These are phyloP conservation scores for Tragelaphus buxtoni DNA, from an alignment of 2,113 vertebrate genomes.

Conservation along the genomic window DNA sequence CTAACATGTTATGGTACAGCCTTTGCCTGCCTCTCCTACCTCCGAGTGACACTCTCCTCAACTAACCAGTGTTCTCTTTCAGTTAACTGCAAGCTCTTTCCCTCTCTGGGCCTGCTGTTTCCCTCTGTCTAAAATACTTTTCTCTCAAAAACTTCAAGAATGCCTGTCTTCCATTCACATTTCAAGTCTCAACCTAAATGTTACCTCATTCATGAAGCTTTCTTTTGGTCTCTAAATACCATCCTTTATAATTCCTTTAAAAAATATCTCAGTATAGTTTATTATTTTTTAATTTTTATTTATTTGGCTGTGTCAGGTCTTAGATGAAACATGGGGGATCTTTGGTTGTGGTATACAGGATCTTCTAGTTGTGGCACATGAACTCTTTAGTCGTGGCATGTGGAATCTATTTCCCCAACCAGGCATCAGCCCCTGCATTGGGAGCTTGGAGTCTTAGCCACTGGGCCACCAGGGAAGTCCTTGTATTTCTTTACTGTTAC, in stretches of 20 bases:
- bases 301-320: neutral
- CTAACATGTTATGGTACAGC: neutral
- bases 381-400: neutral
- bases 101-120: neutral
- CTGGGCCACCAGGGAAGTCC: neutral
- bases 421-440: neutral
- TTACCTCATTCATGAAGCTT: neutral
- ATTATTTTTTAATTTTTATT: neutral
- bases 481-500: neutral
- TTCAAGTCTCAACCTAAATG: slow-evolving; percentile 3
- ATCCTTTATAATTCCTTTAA: neutral
- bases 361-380: neutral
- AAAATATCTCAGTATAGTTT: neutral
- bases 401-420: neutral
- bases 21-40: neutral
- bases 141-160: neutral
- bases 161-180: neutral
- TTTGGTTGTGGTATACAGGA: neutral
- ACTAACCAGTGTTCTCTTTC: neutral
- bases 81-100: neutral
- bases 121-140: neutral
- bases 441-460: neutral
- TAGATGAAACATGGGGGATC: neutral
- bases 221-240: neutral
- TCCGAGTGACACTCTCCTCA: neutral